Evolutionary conservation across 2,113 vertebrate species (phyloP).

Genomic region (Daphoenositta chrysoptera): DNA sequence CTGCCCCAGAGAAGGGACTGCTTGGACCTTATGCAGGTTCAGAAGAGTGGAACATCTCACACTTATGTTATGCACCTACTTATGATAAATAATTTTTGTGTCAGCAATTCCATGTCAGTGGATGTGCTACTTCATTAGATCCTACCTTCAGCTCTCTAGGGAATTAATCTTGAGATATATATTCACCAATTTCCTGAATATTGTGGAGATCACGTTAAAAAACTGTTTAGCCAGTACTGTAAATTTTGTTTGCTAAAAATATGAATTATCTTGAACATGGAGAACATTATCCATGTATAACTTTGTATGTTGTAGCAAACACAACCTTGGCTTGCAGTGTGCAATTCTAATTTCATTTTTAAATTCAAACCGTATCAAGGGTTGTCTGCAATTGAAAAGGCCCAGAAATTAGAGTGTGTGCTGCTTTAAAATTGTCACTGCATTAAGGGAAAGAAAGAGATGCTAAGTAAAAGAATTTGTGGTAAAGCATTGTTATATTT

Average conservation of each 20-base stretch:
- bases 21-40: neutral
- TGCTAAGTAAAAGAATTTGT: neutral
- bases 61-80: neutral
- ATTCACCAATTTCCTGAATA: neutral
- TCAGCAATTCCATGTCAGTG: neutral
- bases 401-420: neutral
- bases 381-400: slow-evolving; percentile 2
- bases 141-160: neutral
- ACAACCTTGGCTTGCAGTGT: neutral
- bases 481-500: neutral
- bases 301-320: neutral
- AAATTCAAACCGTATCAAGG: neutral
- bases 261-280: neutral
- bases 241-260: neutral
- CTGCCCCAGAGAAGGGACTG: neutral
- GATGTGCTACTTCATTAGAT: neutral
- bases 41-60: neutral
- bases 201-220: neutral
- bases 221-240: neutral
- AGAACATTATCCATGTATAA: neutral
- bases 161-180: neutral
- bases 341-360: neutral
- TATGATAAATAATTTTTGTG: neutral
- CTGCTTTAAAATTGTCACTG: neutral
- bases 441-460: neutral